Base-by-base conservation (phyloP, 2,888 invertebrate genomes). In the Rhimphoctona megacephalus region DNA sequence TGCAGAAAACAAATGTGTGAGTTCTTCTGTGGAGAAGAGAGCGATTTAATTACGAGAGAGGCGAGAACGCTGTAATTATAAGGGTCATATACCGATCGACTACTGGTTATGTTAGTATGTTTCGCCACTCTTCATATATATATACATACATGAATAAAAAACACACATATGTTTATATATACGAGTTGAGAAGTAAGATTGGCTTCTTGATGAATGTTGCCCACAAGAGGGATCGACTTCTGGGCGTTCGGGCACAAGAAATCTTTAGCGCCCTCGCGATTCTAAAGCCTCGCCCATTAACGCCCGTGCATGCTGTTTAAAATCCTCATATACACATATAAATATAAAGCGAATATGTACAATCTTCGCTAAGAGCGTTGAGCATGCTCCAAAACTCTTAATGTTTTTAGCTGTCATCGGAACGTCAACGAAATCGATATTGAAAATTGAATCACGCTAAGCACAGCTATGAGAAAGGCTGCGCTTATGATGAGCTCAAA, bases 51-150 rank as follows among this genome's bases (percentile, higher is more conserved):
- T 72, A 46, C 79, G 76, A 78, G 69, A 39, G 80, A 74, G 85
- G 54, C 73, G 79, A 85, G 80, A 87, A 57, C 84, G 85, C 85
- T 86, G 86, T 89, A 91, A 90, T 90, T 91, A 91, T 86, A 87
- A 85, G 73, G 85, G 61, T 79, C 61, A 87, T 36, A 72, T 30
- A 72, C 36, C 70, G 52, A 17, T 9, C 72, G 72, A 76, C 91
- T 89, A 89, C 91, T 88, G 86, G 88, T 85, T 72, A 70, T 67
- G 36, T 81, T 78, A 22, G 73, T 73, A 39, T 64, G 76, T 70
- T 70, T 22, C 61, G 52, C 22, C 54, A 54, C 39, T 36, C 19
- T 54, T 39, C 3, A n/a, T 9, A 25, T 64, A 52, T 33, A 52
- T 72, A 46, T 46, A 17, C 49, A 17, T 67, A 25, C 11, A 11